Evolutionary conservation across 2,888 invertebrate genomes (phyloP).

Genomic region (Leptopilina drosophilae): DNA sequence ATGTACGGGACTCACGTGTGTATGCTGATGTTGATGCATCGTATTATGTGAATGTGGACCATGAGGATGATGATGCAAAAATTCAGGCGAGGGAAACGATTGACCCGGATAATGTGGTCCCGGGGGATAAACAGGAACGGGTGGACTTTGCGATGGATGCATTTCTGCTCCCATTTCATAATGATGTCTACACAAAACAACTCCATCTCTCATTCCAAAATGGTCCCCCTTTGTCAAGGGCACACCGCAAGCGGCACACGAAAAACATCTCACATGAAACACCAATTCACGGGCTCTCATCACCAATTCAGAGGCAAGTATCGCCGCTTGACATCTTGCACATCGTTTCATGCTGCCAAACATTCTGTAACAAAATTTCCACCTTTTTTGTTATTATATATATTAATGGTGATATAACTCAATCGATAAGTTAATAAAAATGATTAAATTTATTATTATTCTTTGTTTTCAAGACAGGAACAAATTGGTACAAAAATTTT

Average conservation of each 20-base stretch:
- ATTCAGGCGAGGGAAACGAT: conserved; percentile 79
- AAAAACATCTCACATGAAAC: conserved; percentile 97
- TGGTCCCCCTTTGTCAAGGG: conserved; percentile 95
- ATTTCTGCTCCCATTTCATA: conserved; percentile 80
- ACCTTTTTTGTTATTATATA: no score
- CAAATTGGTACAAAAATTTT: no score
- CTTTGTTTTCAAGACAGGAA: no score
- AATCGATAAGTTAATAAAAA: no score
- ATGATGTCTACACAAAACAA: conserved; percentile 90
- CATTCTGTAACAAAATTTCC: conserved; percentile 82
- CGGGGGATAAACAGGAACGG: conserved; percentile 74
- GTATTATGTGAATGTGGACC: conserved; percentile 65
- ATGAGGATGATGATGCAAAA: conserved; percentile 74
- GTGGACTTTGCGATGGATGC: conserved; percentile 74
- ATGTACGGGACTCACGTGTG: conserved; percentile 76
- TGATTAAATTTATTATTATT: no score
- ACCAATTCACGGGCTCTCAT: conserved; percentile 95
- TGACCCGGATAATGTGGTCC: conserved; percentile 79
- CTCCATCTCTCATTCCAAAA: conserved; percentile 93
- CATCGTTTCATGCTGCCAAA: conserved; percentile 91
- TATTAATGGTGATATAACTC: no score
- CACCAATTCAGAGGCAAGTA: conserved; percentile 93
- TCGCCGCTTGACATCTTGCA: conserved; percentile 92
- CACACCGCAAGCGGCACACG: conserved; percentile 91
- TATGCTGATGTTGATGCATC: conserved; percentile 76